Evolutionary conservation across 2,113 vertebrate genomes (phyloP), one percentile per base, ranked within the genome.

Genomic region (Pholis gunnellus): DNA sequence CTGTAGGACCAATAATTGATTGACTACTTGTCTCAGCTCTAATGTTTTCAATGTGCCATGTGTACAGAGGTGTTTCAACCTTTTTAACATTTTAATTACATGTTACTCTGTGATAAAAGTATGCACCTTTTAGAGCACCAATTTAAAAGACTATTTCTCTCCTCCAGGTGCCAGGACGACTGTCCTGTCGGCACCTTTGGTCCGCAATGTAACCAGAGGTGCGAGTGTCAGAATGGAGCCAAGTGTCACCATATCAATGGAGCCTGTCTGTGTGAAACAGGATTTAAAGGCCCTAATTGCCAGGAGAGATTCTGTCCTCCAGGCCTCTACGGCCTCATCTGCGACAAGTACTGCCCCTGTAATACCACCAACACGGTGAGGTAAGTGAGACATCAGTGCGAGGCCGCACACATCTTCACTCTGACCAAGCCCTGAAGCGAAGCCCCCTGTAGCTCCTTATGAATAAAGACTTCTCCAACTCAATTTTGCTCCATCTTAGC

Each of bases 201-300:
- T 65, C 97, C 95, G 44, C 96, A 96, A 91, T 99, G 98, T 81
- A 87, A 96, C 0, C 96, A 97, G n/a, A 95, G 75, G 75, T 99
- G 98, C 0, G 96, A 98, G 94, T 99, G 98, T 83, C 96, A 95
- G 72, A 99, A 99, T 0, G 96, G 97, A 15, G 98, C 97, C 17
- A 98, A 96, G 92, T 99, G 98, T 86, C 97, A 97, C 1, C 97
- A 99, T 14, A 94, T 97, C 91, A 98, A 96, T 0, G 98, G 98
- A 0, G 96, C 96, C 0, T 99, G 98, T 31, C 88, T 97, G 76
- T 99, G 98, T 50, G 96, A 98, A 60, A 97, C 96, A 0, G 98
- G 98, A 48, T 99, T 98, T 93, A 97, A 97, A 92, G 98, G 98
- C 1, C 94, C 95, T 0, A 94, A 96, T 87, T 99, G 98, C 93